Evolutionary conservation across 1,140 invertebrate genomes (phyloP), one percentile per base, ranked within the genome.

Genomic region (Leptoteleia sp.): DNA sequence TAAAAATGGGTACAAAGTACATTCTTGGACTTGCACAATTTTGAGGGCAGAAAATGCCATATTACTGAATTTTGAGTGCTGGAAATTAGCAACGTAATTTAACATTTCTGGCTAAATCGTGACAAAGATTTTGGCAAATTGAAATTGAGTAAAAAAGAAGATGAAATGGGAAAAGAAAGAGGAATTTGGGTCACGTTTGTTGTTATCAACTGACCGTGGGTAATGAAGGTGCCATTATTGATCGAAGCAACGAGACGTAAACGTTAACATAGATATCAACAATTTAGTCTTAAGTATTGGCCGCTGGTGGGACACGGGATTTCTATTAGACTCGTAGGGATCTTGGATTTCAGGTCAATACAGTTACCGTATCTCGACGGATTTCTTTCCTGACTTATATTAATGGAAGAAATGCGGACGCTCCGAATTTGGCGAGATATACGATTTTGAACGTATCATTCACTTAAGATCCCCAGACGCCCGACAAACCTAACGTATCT

Each of bases 361-460:
- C 72, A 67, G 68, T 79, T 70, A 50, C 61, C 57, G 61, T 77
- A 82, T 76, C 71, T 78, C 55, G 54, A 59, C 72, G 82, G 79
- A 81, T 82, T 82, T 83, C 71, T 76, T 80, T 62, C 25, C 57
- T 54, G 81, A 80, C 81, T 83, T 84, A 81, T 83, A 83, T 83
- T 79, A 80, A 82, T 82, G 79, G 65, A 80, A 37, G 52, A 70
- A 80, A 79, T 65, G 70, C 70, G 77, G 59, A 62, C 43, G 61
- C n/a, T 71, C 55, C 27, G 54, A 70, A 79, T 76, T 71, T 54
- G 45, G 27, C 6, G 16, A 62, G 71, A 65, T 77, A 72, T 81
- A 70, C 47, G 64, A 75, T 81, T 77, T 70, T 73, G 54, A 72
- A 76, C 50, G 68, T 81, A 82, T 78, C 75, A 80, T 83, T 81